Evolutionary conservation across 2,797 vertebrate species (phyloP).

Genomic region (Aphelocoma californica): DNA sequence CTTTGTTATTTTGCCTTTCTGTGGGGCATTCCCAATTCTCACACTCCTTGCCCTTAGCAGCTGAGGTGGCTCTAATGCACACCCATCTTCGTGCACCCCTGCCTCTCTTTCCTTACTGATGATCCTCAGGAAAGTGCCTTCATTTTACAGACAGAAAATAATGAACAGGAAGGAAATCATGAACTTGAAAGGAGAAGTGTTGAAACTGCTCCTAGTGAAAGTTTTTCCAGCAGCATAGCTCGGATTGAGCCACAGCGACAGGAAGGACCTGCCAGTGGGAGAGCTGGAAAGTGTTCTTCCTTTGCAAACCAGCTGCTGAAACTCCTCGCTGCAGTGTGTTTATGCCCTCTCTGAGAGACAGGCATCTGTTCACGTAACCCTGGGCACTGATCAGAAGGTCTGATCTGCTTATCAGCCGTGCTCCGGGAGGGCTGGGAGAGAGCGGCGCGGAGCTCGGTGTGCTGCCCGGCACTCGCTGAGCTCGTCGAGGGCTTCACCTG

Average conservation of each 20-base stretch:
- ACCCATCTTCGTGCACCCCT: not conserved
- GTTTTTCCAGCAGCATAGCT: not conserved
- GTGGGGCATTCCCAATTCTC: not conserved
- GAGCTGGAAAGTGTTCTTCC: not conserved
- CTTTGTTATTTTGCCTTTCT: not conserved
- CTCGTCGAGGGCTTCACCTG: rapidly evolving
- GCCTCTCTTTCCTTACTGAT: not conserved
- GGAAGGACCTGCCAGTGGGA: not conserved
- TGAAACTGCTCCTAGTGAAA: not conserved
- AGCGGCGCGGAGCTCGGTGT: not conserved
- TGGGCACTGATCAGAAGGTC: not conserved
- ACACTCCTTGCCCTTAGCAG: not conserved
- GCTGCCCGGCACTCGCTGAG: rapidly evolving
- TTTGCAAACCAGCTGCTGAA: constrained; percentile 12
- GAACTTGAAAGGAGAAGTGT: not conserved
- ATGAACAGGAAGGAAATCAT: not conserved
- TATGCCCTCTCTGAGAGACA: not conserved
- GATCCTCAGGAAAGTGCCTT: not conserved
- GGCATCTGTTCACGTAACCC: not conserved
- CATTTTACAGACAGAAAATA: not conserved
- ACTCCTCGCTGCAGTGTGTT: not conserved
- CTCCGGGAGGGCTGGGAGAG: not conserved
- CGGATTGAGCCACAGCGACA: rapidly evolving
- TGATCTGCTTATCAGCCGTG: not conserved
- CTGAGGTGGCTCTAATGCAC: not conserved